These are phyloP conservation scores for Miltochrista miniata DNA, from an alignment of 2,888 invertebrate species.

Conservation along the genomic window DNA sequence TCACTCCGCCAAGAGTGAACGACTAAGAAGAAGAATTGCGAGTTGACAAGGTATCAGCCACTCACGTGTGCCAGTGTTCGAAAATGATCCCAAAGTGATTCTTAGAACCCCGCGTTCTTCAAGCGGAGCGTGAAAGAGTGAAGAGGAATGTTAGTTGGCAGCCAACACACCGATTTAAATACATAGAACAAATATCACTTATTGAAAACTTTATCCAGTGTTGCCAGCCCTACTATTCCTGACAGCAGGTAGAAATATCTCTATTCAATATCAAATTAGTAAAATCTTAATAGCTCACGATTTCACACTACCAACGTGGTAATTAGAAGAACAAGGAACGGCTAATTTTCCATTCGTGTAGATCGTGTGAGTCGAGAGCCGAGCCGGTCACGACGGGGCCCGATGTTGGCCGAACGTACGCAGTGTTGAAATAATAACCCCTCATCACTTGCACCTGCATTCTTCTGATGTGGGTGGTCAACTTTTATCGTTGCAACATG, in stretches of 20 bases:
- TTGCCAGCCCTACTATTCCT: not conserved
- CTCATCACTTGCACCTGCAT: slow-evolving; percentile 51
- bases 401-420: slow-evolving; percentile 25
- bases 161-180: too few species aligned
- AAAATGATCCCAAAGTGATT: too few species aligned
- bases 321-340: slow-evolving; percentile 11
- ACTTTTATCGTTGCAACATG: not conserved
- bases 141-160: too few species aligned
- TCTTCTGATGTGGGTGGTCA: slow-evolving; percentile 30
- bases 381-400: slow-evolving; percentile 29
- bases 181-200: too few species aligned
- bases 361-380: slow-evolving; percentile 23
- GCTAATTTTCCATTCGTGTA: slow-evolving; percentile 36
- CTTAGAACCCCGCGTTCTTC: too few species aligned
- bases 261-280: not conserved
- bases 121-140: too few species aligned
- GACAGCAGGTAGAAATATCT: not conserved
- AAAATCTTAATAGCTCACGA: slow-evolving; percentile 3
- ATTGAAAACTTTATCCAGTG: too few species aligned
- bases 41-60: too few species aligned
- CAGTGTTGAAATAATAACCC: slow-evolving; percentile 41
- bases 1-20: too few species aligned
- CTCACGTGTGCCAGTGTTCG: too few species aligned
- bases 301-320: slow-evolving; percentile 17
- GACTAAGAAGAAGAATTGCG: too few species aligned